These are phyloP conservation scores for Catalaphyllia jardinei DNA, from an alignment of 64 coral and sea anemone genomes.

Conservation along the genomic window DNA sequence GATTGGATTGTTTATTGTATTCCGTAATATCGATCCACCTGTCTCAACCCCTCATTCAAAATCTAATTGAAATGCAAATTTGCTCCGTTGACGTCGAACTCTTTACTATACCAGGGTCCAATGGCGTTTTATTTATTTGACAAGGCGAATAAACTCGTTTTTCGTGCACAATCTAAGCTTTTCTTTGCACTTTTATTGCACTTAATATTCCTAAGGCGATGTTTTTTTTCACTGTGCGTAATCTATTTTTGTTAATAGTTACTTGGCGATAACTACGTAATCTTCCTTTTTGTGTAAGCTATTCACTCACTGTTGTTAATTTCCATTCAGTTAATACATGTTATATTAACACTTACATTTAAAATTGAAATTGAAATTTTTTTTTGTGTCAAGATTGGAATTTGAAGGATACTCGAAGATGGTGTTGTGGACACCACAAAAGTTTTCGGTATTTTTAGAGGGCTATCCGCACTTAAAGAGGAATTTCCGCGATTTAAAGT, in stretches of 20 bases:
- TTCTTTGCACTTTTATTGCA: not conserved
- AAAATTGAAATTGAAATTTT: no score
- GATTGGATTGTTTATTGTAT: conserved; percentile 35
- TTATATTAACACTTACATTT: no score
- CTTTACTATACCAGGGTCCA: not conserved
- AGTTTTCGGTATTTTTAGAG: no score
- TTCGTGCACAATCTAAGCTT: not conserved
- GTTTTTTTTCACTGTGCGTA: not conserved
- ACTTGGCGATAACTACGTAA: not conserved
- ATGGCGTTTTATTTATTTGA: not conserved
- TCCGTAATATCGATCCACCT: conserved; percentile 9
- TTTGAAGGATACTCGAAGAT: no score
- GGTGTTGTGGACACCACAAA: no score
- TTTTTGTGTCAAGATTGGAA: no score
- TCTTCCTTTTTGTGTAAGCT: not conserved
- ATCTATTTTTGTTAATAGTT: not conserved
- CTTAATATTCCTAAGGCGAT: not conserved
- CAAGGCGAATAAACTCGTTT: not conserved
- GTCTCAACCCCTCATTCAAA: not conserved
- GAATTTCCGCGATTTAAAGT: no score
- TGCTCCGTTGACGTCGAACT: not conserved
- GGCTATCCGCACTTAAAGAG: no score
- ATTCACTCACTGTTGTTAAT: not conserved
- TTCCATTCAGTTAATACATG: not conserved
- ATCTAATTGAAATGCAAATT: conserved; percentile 45